A percentile compares a stretch with the other conserved stretches of the same genome.
These are phyloP conservation scores for Diacarnus erythraeanus DNA, from an alignment of 37 sponge, comb jelly and placozoan genomes.

Conservation along the genomic window DNA sequence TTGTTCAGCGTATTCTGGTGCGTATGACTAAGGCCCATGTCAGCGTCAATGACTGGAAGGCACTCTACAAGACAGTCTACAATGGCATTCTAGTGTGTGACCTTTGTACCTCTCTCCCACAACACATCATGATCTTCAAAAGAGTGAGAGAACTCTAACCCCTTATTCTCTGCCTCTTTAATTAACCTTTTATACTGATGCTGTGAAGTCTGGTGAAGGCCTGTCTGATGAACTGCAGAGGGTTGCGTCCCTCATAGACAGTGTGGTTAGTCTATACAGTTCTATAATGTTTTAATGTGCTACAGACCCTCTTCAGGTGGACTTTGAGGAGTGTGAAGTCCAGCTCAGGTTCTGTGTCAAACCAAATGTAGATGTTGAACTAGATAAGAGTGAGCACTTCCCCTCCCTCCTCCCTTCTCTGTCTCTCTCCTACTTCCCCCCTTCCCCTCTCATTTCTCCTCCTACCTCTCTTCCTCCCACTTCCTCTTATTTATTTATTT, in stretches of 20 bases:
- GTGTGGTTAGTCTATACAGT: slow-evolving; percentile 69
- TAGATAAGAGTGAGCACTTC: slow-evolving; percentile 83
- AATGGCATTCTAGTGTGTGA: slow-evolving; percentile 86
- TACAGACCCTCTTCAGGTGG: slow-evolving; percentile 73
- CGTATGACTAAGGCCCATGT: slow-evolving; percentile 74
- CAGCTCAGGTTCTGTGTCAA: slow-evolving; percentile 90
- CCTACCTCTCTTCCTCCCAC: background rate
- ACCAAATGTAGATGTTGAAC: slow-evolving; percentile 73
- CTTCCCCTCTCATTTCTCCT: no score
- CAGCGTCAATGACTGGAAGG: slow-evolving; percentile 85
- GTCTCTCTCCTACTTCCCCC: background rate
- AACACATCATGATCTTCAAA: slow-evolving; percentile 65
- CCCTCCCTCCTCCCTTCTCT: background rate
- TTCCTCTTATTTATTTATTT: no score
- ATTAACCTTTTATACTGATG: no score
- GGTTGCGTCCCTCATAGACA: slow-evolving; percentile 71
- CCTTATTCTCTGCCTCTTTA: background rate
- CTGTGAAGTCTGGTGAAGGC: slow-evolving; percentile 31
- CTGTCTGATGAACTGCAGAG: slow-evolving; percentile 67
- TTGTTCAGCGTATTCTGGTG: slow-evolving; percentile 69
- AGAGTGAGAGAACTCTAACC: slow-evolving; percentile 36
- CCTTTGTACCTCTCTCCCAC: slow-evolving; percentile 64
- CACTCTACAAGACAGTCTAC: slow-evolving; percentile 85
- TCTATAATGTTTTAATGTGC: no score
- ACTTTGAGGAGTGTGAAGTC: slow-evolving; percentile 86